Evolutionary conservation across 2,113 vertebrate species (phyloP).

Genomic region (Oreochromis aureus): DNA sequence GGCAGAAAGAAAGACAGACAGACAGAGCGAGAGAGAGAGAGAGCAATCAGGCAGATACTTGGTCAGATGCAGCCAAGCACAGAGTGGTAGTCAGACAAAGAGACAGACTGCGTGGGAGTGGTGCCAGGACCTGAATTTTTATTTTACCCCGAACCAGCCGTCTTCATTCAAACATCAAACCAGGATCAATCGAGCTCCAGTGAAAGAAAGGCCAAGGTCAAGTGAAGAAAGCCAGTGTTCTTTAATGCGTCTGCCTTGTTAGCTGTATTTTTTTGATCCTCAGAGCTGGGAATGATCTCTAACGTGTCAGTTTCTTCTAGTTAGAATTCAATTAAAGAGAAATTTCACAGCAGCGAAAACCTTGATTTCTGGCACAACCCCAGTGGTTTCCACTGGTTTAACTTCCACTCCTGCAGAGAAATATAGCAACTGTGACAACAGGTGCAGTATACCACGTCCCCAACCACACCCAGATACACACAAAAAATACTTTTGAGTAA

Average conservation of each 20-base stretch:
- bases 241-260: neutral
- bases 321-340: neutral
- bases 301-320: neutral
- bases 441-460: neutral
- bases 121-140: constrained; percentile 37
- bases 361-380: neutral
- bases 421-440: neutral
- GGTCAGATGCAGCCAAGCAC: constrained; percentile 48
- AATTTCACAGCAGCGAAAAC: neutral
- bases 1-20: neutral
- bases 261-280: neutral
- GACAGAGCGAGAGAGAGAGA: neutral
- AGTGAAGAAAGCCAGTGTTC: neutral
- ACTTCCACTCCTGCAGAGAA: neutral
- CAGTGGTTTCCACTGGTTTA: neutral
- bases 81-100: constrained; percentile 31
- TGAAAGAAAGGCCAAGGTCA: neutral
- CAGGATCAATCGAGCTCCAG: neutral
- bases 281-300: neutral
- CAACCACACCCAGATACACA: neutral
- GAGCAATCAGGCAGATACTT: constrained; percentile 48
- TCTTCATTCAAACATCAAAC: constrained; percentile 28
- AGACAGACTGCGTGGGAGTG: constrained; percentile 47
- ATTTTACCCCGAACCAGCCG: constrained; percentile 18
- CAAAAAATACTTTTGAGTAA: neutral